Conservation (phyloP, 2,888 invertebrate species). For the Orchesellides sinensis region DNA sequence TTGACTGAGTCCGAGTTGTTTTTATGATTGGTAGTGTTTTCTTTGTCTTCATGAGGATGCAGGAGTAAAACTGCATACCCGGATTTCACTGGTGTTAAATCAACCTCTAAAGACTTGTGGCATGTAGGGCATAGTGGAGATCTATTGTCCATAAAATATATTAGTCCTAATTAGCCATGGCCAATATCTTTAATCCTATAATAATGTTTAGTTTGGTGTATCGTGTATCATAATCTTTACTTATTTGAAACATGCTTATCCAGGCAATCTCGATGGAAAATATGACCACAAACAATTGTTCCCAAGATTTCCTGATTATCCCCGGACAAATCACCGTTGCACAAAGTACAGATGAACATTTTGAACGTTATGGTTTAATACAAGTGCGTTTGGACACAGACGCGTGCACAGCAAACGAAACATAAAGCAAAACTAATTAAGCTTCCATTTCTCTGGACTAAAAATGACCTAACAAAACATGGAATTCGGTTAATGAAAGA, state of each 20-base stretch:
- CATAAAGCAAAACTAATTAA: too few species aligned
- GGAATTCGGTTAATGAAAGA: too few species aligned
- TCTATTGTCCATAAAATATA: neutral
- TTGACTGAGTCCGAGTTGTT: neutral
- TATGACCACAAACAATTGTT: constrained; percentile 45
- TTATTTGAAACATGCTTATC: constrained; percentile 2
- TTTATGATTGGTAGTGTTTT: too few species aligned
- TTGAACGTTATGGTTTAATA: too few species aligned
- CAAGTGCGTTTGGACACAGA: too few species aligned
- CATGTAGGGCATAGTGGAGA: constrained; percentile 36
- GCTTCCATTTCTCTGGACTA: too few species aligned
- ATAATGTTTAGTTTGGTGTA: too few species aligned
- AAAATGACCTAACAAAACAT: too few species aligned
- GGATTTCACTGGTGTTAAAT: neutral
- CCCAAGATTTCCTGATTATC: neutral
- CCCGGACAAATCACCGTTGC: neutral
- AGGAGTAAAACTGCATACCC: constrained; percentile 7
- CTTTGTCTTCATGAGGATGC: neutral
- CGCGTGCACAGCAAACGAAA: too few species aligned
- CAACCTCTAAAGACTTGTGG: constrained; percentile 12
- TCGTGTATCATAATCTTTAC: neutral
- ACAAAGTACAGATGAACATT: constrained; percentile 39
- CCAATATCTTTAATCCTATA: too few species aligned
- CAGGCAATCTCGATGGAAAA: constrained; percentile 35
- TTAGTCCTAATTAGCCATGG: too few species aligned